Base-by-base conservation (phyloP, 2,888 invertebrate species). In the Dascillus cervinus region DNA sequence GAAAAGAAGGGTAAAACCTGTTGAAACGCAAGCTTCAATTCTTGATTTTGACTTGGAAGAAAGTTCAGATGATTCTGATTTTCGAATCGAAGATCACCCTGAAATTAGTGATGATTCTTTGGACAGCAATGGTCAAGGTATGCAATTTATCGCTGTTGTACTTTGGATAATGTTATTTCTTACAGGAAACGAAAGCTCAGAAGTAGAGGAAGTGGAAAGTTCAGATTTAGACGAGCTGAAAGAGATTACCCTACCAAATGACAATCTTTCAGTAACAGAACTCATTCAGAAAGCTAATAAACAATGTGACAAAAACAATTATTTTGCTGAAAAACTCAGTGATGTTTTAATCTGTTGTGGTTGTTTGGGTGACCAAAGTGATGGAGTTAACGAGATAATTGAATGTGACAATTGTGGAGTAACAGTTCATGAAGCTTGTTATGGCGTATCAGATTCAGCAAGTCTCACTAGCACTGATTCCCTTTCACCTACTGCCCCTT, bases 361-460 rank as follows among this genome's bases (percentile, higher is more conserved):
- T 1, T 96, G 96, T 58, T 70, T 95, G 29, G 92, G 94, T 1
- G 94, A 94, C 47, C 77, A 83, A 49, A 92, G 90, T 64, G 91
- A 90, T 67, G 88, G 88, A 50, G 77, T 85, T 32, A 95, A 96
- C 69, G 96, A 96, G 66, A 92, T 96, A 48, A 89, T 96, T 1
- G 95, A 95, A 65, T 96, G 96, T 66, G 96, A 96, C 68, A 85
- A 89, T 11, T 96, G 96, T 67, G 92, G 92, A 2, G 87, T 94
- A 3, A 88, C 91, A 22, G 95, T 96, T 3, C 96, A 96, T 66
- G 96, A 96, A 76, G 92, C 89, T 42, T 96, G 95, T 57, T 95
- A 96, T 65, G 95, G 95, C 3, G 86, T 95, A 20, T 87, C 88
- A 23, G 95, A 96, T 59, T 82, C 83, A 23, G 84, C 84, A 21